Conservation (phyloP, 2,797 vertebrate species). For the Sebastes nivosus region DNA sequence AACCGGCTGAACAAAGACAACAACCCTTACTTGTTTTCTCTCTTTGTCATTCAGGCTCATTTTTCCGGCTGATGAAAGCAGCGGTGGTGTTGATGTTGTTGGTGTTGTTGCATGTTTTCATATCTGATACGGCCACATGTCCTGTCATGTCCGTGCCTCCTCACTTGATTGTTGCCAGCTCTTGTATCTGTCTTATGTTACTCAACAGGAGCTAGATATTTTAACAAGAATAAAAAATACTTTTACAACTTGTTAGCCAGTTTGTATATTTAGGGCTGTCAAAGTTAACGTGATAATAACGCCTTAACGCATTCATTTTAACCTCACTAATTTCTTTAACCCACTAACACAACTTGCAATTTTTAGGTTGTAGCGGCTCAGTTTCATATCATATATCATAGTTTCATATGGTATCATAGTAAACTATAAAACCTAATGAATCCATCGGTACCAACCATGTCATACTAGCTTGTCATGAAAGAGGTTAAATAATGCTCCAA, state of each 20-base stretch:
- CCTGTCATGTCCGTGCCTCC: conserved; percentile 1
- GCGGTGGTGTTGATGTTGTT: neutral
- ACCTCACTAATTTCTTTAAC: too few relatives aligned
- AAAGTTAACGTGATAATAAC: too few relatives aligned
- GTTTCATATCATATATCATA: too few relatives aligned
- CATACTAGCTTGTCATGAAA: too few relatives aligned
- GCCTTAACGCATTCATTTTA: too few relatives aligned
- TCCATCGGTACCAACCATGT: too few relatives aligned
- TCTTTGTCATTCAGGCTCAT: neutral
- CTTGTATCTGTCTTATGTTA: neutral
- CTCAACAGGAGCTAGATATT: neutral
- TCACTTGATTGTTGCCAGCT: neutral
- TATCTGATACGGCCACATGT: conserved; percentile 14
- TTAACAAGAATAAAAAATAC: neutral
- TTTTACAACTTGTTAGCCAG: neutral
- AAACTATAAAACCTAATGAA: too few relatives aligned
- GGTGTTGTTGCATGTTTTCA: conserved; percentile 19
- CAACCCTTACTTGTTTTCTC: neutral
- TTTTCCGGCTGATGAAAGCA: neutral
- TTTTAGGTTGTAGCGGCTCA: too few relatives aligned
- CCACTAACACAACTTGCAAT: too few relatives aligned
- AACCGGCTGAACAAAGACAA: neutral
- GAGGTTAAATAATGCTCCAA: too few relatives aligned
- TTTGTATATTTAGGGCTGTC: neutral
- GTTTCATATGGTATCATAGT: too few relatives aligned